Conservation (phyloP, 2,797 vertebrate species). For the Sebastolobus alascanus region DNA sequence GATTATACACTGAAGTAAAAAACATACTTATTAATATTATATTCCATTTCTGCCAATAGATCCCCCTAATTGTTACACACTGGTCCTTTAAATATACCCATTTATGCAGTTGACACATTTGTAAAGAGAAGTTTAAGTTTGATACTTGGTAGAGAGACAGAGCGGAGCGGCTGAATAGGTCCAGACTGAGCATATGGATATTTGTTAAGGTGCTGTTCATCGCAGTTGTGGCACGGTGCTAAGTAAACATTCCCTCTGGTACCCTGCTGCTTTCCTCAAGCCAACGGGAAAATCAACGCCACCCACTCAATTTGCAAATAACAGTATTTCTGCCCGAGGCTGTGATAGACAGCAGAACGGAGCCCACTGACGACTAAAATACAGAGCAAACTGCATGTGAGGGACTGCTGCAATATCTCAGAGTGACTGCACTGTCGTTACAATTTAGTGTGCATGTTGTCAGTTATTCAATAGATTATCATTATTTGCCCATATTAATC, state of each 20-base stretch:
- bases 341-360: slow-evolving; percentile 60
- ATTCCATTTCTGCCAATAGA: no score
- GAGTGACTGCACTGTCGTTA: not conserved
- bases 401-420: not conserved
- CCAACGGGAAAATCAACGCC: slow-evolving; percentile 75
- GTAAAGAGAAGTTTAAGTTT: not conserved
- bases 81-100: not conserved
- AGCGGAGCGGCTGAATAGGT: slow-evolving; percentile 24
- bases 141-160: not conserved
- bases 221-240: slow-evolving; percentile 52
- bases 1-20: no score
- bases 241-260: slow-evolving; percentile 74
- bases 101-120: not conserved
- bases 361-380: slow-evolving; percentile 29
- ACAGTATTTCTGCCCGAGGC: slow-evolving; percentile 73
- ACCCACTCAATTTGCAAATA: slow-evolving; percentile 79
- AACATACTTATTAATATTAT: no score
- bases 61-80: no score
- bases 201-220: slow-evolving; percentile 63
- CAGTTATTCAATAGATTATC: not conserved
- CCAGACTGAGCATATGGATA: slow-evolving; percentile 60
- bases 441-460: not conserved
- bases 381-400: slow-evolving; percentile 17
- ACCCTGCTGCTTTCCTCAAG: slow-evolving; percentile 65
- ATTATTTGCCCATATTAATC: not conserved